Percentiles rank a stretch among this genome's conserved stretches.
Conservation (phyloP, 2,888 invertebrate genomes). For the Marronus borbonicus region DNA sequence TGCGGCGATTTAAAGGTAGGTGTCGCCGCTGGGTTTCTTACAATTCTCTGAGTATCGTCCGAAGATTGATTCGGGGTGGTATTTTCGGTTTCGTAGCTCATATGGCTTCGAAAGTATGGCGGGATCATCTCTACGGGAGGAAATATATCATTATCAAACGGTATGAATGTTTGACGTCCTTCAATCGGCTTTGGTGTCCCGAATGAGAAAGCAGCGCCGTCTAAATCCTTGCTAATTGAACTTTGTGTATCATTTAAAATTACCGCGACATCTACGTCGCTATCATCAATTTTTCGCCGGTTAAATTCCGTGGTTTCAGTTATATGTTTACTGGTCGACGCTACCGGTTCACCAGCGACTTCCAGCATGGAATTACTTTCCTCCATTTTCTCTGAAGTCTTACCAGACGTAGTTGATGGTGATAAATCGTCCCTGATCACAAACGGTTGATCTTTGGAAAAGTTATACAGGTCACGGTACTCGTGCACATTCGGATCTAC, state of each 20-base stretch:
- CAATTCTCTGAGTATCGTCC: not conserved
- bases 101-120: slow-evolving; percentile 45
- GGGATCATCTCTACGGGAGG: slow-evolving; percentile 49
- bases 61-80: not conserved
- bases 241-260: not conserved
- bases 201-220: not conserved
- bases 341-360: not conserved
- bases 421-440: slow-evolving; percentile 25
- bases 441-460: slow-evolving; percentile 42
- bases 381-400: not conserved
- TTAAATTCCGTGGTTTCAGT: not conserved
- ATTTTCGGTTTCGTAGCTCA: slow-evolving; percentile 28
- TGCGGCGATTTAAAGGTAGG: too few species aligned
- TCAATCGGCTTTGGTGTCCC: slow-evolving; percentile 3
- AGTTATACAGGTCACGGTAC: slow-evolving; percentile 59
- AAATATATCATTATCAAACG: slow-evolving; percentile 28
- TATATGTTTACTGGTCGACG: slow-evolving; percentile 1
- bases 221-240: not conserved
- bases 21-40: not conserved
- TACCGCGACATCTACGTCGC: not conserved
- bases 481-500: slow-evolving; percentile 58
- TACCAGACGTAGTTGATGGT: not conserved
- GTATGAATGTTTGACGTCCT: not conserved
- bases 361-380: not conserved
- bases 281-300: not conserved